Evolutionary conservation across 1,140 invertebrate species (phyloP).

Genomic region (Drosophila teissieri): DNA sequence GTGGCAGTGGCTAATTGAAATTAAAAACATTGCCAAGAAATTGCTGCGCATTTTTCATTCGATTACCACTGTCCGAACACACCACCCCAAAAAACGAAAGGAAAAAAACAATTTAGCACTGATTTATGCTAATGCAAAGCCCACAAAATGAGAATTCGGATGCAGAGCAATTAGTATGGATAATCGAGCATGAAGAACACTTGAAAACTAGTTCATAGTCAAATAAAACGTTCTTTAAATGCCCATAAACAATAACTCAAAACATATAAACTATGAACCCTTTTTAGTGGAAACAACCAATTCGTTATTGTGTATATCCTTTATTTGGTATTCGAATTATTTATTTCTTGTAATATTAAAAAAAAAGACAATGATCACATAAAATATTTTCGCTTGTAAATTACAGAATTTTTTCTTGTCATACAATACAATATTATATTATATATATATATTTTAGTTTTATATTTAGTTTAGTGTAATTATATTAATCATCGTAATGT

Average conservation of each 20-base stretch:
- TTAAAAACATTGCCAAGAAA: slow-evolving; percentile 70
- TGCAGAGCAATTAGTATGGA: not conserved
- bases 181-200: not conserved
- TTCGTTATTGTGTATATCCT: slow-evolving; percentile 59
- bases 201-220: not conserved
- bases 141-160: not conserved
- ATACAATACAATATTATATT: slow-evolving; percentile 74
- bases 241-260: too few relatives aligned
- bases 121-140: slow-evolving; percentile 44
- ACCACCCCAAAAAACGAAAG: not conserved
- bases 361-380: slow-evolving; percentile 82
- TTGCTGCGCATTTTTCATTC: slow-evolving; percentile 30
- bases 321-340: slow-evolving; percentile 81
- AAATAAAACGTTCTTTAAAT: too few relatives aligned
- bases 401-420: slow-evolving; percentile 77
- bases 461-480: slow-evolving; percentile 63
- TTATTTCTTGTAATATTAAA: slow-evolving; percentile 82
- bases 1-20: slow-evolving; percentile 66
- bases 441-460: slow-evolving; percentile 50
- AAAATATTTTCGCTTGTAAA: slow-evolving; percentile 77
- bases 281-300: slow-evolving; percentile 10
- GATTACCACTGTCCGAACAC: slow-evolving; percentile 10
- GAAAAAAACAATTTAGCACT: slow-evolving; percentile 10
- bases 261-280: too few relatives aligned
- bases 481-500: slow-evolving; percentile 52